These are phyloP conservation scores for Nomada fabriciana DNA, from an alignment of 2,888 invertebrate species.

Conservation along the genomic window DNA sequence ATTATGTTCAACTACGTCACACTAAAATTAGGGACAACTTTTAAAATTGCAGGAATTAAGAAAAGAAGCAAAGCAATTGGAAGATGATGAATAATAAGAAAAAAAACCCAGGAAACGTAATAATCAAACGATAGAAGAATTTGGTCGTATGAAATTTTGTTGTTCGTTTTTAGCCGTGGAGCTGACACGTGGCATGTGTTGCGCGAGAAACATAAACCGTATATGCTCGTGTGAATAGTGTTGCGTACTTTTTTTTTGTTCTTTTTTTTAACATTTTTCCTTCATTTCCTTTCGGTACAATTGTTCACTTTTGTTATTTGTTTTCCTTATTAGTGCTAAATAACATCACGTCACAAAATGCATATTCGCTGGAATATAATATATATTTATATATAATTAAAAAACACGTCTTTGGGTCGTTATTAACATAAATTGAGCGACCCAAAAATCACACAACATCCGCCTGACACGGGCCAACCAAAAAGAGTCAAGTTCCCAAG, in stretches of 20 bases:
- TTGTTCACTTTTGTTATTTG: constrained; percentile 59
- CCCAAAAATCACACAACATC: constrained; percentile 82
- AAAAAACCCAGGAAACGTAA: constrained; percentile 69
- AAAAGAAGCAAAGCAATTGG: constrained; percentile 82
- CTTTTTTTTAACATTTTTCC: constrained; percentile 57
- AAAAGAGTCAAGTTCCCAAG: constrained; percentile 79
- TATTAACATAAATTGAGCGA: constrained; percentile 81
- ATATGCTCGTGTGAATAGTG: constrained; percentile 55
- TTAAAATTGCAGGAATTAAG: constrained; percentile 79
- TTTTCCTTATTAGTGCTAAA: constrained; percentile 84
- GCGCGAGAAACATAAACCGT: constrained; percentile 70
- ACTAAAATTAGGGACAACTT: constrained; percentile 83
- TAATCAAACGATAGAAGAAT: constrained; percentile 61
- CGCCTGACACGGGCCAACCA: constrained; percentile 79
- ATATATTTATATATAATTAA: constrained; percentile 88
- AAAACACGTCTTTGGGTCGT: constrained; percentile 80
- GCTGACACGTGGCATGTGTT: constrained; percentile 74
- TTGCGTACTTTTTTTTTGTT: constrained; percentile 52
- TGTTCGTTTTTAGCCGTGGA: constrained; percentile 69
- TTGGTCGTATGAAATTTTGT: constrained; percentile 65
- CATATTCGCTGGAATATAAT: constrained; percentile 88
- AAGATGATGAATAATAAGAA: constrained; percentile 77
- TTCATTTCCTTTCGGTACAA: constrained; percentile 67
- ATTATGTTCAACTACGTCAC: constrained; percentile 83
- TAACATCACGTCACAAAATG: constrained; percentile 90